Evolutionary conservation across 2,797 vertebrate genomes (phyloP), one percentile per base, ranked within the genome.

Genomic region (Pelodytes ibericus): DNA sequence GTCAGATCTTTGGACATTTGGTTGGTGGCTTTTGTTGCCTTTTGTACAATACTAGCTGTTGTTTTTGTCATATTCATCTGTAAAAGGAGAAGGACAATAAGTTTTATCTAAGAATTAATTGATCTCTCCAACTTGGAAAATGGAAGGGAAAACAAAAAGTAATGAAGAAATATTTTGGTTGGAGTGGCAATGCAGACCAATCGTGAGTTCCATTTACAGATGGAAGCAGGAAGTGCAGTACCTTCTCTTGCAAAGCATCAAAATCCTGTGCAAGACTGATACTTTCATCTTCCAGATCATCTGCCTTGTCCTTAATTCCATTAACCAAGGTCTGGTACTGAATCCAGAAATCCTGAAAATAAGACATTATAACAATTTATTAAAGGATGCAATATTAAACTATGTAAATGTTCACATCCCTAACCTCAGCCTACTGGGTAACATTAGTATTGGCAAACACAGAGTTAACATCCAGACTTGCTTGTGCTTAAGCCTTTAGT

Each of bases 261-360:
- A 93, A 81, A 51, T 95, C 95, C 18, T 91, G 88, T 0, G 83
- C 72, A 1, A 96, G 91, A 49, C 86, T 91, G 0, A 33, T 0
- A 1, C 90, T 90, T 71, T 96, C 94, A 0, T 66, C 84, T 8
- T 96, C 94, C 85, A 99, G 84, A 57, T 89, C 81, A 0, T 93
- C 89, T 4, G 91, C 84, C 24, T 84, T 86, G 71, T 70, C 88
- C 22, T 84, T 82, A 60, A 88, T 84, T n/a, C 84, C 83, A 2
- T 86, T 90, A 84, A 90, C 44, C 0, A 89, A 88, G 22, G 78
- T 88, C 71, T 84, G 89, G 67, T 94, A 93, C 81, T 92, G 90
- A 74, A 81, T 87, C 3, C 96, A 87, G 29, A 90, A 87, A 83
- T 80, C 87, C 93, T 90, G 82, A 1, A 26, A 18, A 44, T n/a